Evolutionary conservation across 1,140 invertebrate genomes (phyloP).

Genomic region (Teleogryllus occipitalis): DNA sequence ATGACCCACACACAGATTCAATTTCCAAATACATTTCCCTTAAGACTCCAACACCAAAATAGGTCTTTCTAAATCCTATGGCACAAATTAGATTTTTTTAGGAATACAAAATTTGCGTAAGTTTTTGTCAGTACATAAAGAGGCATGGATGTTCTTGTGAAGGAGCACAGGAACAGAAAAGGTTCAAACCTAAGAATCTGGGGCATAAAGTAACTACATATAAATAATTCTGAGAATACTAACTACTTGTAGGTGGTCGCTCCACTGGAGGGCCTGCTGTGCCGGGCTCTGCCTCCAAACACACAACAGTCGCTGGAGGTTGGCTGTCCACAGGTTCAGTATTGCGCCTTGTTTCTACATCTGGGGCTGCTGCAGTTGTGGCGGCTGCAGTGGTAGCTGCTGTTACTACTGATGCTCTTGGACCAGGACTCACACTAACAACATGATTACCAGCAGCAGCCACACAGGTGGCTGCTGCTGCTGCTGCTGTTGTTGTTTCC

Average conservation of each 20-base stretch:
- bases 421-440: conserved; percentile 3
- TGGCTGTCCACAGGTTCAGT: not conserved
- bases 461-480: too few species aligned
- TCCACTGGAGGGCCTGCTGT: not conserved
- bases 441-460: not conserved
- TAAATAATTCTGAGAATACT: not conserved
- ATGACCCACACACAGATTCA: not conserved
- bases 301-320: not conserved
- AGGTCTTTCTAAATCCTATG: too few species aligned
- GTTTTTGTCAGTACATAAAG: not conserved
- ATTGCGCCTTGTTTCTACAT: not conserved
- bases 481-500: not conserved
- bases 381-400: not conserved
- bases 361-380: not conserved
- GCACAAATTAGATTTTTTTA: not conserved
- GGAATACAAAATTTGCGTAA: not conserved
- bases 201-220: too few species aligned
- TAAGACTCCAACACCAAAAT: too few species aligned
- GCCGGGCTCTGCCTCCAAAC: not conserved
- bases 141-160: too few species aligned
- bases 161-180: too few species aligned
- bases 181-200: too few species aligned
- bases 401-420: conserved; percentile 7
- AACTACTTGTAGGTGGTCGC: not conserved
- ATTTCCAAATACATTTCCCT: too few species aligned